Evolutionary conservation across 2,888 invertebrate genomes (phyloP).

Genomic region (Cataglyphis altisquamis): DNA sequence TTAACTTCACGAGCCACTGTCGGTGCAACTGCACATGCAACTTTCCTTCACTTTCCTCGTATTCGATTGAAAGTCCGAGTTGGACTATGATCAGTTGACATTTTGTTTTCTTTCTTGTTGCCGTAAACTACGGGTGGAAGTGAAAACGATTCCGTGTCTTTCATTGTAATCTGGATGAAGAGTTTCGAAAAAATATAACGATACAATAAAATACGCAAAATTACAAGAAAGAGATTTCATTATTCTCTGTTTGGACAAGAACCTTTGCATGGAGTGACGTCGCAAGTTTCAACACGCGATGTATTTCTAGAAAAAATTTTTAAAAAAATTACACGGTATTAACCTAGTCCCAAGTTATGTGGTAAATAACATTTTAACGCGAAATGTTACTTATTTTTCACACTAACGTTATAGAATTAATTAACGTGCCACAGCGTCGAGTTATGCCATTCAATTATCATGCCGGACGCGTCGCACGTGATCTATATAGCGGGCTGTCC

Average conservation of each 20-base stretch:
- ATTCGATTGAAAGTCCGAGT: constrained; percentile 71
- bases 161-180: background rate
- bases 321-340: background rate
- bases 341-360: background rate
- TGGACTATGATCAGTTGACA: constrained; percentile 60
- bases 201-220: background rate
- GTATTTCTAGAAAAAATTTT: constrained; percentile 10
- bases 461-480: constrained; percentile 63
- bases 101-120: constrained; percentile 58
- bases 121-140: constrained; percentile 25
- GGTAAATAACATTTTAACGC: constrained; percentile 2
- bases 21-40: constrained; percentile 71
- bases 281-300: background rate
- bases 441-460: constrained; percentile 74
- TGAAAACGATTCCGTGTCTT: constrained; percentile 3
- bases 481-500: constrained; percentile 57
- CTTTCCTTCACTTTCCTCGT: constrained; percentile 71
- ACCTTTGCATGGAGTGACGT: background rate
- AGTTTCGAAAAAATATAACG: constrained; percentile 1
- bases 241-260: background rate
- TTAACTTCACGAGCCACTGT: constrained; percentile 60
- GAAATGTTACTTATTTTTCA: constrained; percentile 43
- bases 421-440: constrained; percentile 62
- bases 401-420: constrained; percentile 57
- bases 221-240: background rate